Base-by-base conservation (phyloP, 2,888 invertebrate species). In the Anorthoa munda region DNA sequence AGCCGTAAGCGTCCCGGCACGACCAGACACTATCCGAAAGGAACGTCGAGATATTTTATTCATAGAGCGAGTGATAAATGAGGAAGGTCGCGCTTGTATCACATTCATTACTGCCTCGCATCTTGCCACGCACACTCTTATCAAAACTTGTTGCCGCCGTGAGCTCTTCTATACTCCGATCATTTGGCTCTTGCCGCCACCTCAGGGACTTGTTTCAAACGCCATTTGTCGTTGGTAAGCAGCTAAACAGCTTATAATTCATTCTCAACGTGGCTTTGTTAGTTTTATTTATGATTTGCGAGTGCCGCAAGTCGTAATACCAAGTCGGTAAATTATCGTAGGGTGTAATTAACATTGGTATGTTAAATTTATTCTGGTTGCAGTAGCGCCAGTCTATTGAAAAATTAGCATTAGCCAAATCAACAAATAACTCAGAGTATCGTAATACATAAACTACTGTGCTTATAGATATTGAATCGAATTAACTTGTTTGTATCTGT, bases 61-160 rank as follows among this genome's bases (percentile, higher is more conserved):
- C 95, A 95, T 95, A 94, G 93, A 92, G 90, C 90, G 86, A 90
- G 92, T 95, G 95, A 95, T 95, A 95, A 95, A 95, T 95, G 94
- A 94, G 93, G 89, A 91, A 93, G 90, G 92, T 92, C 89, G 91
- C 86, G 90, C 92, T 91, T 92, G 92, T 94, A 95, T 94, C 93
- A 95, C 95, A 95, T 96, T 95, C 93, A 96, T 95, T 95, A 96
- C 93, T 91, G 92, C 92, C 92, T 93, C 91, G 92, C 93, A 91
- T 93, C 93, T 91, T 90, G 88, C 92, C 93, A 94, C 92, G 93
- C 92, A 92, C 91, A 92, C 91, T 90, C 92, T 95, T 95, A 95
- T 95, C 95, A 95, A 94, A 95, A 95, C 95, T 94, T 92, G 95
- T 95, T 95, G 93, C 93, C 91, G 92, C 92, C 88, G 89, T 88